Base-by-base conservation (phyloP, 2,797 vertebrate species). In the Lepus oiostolus region DNA sequence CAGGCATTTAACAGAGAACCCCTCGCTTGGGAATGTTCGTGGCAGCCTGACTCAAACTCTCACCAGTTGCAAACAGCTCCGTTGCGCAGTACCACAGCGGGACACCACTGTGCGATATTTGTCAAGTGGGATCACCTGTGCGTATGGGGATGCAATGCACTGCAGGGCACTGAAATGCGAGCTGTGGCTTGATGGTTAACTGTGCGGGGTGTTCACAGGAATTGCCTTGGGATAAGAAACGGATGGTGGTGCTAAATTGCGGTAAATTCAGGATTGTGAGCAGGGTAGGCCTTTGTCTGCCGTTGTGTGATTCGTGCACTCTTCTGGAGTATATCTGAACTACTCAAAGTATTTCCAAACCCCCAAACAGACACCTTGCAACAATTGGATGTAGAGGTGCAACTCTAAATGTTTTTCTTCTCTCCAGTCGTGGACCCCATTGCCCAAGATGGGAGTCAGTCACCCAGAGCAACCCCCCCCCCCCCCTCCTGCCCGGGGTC, bases 291-390 rank as follows among this genome's bases (percentile, higher is more conserved):
- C 79, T 80, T 79, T 12, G n/a, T 21, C 13, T 68, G 22, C 9
- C 22, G 19, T 67, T 32, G 54, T 26, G 42, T 58, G 14, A 22
- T 47, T 77, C 13, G 17, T 63, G 50, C 28, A 30, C 47, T 77
- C 90, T 84, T 32, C 19, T 21, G 1, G 0, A 28, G 32, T 38
- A 42, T 9, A 0, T 74, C 2, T 62, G 62, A 68, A 95, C 32
- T 58, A 80, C 4, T 85, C 89, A 89, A 81, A 89, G 17, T 68
- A n/a, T 62, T 72, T 74, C 68, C 68, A 77, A 81, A 70, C 32
- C 17, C 1, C 19, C 24, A 4, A 7, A 71, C 70, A 4, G 10
- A 71, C 70, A 47, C 30, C 74, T 74, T 28, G 30, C 30, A 79
- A 75, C 32, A 70, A 65, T 1, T 19, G 22, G 1, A 7, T 38